phyloP scores from a whole-genome alignment of 2,113 vertebrate species.

The Fukomys damarensis region DNA sequence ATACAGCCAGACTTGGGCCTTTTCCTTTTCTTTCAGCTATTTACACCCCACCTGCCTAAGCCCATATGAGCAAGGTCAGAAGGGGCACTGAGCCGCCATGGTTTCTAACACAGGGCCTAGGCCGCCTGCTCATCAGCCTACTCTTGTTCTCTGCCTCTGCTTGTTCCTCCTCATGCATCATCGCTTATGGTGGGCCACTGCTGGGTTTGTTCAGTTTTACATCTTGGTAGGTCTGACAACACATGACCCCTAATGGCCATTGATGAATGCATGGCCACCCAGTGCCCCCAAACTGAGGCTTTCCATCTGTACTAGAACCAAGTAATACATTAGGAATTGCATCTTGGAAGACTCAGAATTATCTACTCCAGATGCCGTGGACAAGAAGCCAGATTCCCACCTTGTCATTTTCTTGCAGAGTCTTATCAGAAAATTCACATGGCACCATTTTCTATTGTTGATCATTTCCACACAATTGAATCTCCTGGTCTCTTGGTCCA shows the following conservation, averaged over 20 bases:
- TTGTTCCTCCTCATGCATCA: neutral
- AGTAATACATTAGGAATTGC: neutral
- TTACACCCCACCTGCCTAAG: neutral
- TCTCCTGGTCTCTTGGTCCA: neutral
- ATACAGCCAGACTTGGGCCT: neutral
- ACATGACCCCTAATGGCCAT: neutral
- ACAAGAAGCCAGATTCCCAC: neutral
- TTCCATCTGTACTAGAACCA: neutral
- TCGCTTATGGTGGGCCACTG: neutral
- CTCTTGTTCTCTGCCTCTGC: neutral
- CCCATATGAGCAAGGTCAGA: neutral
- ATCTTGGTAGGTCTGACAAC: neutral
- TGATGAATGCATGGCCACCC: neutral
- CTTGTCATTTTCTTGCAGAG: neutral
- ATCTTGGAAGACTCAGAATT: neutral
- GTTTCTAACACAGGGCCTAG: neutral
- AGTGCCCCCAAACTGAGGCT: neutral
- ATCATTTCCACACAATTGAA: neutral
- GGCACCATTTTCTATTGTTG: neutral
- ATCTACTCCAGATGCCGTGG: neutral
- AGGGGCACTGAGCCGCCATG: no score
- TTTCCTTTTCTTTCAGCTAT: neutral
- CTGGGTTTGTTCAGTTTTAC: neutral
- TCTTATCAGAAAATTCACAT: neutral
- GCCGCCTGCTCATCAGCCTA: neutral